Evolutionary conservation across 2,888 invertebrate species (phyloP).

Genomic region (Lomographa bimaculata): DNA sequence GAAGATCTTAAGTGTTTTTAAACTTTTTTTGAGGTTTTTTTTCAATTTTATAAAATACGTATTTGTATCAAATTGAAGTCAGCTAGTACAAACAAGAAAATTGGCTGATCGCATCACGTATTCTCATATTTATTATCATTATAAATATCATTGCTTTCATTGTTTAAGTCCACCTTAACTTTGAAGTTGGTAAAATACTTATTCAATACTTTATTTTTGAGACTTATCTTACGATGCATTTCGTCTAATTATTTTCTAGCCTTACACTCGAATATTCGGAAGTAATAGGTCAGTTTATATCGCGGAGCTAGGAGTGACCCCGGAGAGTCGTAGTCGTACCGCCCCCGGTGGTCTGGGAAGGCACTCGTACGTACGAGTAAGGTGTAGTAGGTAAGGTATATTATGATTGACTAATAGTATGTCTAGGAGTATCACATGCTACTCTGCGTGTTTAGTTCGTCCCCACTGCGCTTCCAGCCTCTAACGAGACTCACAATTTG

Average conservation of each 20-base stretch:
- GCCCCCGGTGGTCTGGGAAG: conserved; percentile 23
- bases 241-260: conserved; percentile 73
- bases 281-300: conserved; percentile 55
- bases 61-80: conserved; percentile 80
- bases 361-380: conserved; percentile 28
- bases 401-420: conserved; percentile 60
- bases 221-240: conserved; percentile 80
- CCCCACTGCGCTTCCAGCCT: conserved; percentile 57
- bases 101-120: conserved; percentile 68
- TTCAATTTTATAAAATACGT: conserved; percentile 77
- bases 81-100: conserved; percentile 73
- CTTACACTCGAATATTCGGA: conserved; percentile 67
- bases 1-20: conserved; percentile 78
- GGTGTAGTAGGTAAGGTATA: too few relatives aligned
- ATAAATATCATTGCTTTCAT: conserved; percentile 82
- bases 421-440: conserved; percentile 78
- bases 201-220: conserved; percentile 77
- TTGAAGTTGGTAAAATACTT: conserved; percentile 81
- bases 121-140: conserved; percentile 58
- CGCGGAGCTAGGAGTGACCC: conserved; percentile 24
- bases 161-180: conserved; percentile 70
- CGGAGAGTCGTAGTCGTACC: conserved; percentile 25
- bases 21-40: conserved; percentile 57
- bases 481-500: conserved; percentile 11
- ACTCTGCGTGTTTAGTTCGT: conserved; percentile 67